Percentiles rank a stretch among this genome's conserved stretches.
These are phyloP conservation scores for Spondyliosoma cantharus DNA, from an alignment of 2,797 vertebrate species.

Conservation along the genomic window DNA sequence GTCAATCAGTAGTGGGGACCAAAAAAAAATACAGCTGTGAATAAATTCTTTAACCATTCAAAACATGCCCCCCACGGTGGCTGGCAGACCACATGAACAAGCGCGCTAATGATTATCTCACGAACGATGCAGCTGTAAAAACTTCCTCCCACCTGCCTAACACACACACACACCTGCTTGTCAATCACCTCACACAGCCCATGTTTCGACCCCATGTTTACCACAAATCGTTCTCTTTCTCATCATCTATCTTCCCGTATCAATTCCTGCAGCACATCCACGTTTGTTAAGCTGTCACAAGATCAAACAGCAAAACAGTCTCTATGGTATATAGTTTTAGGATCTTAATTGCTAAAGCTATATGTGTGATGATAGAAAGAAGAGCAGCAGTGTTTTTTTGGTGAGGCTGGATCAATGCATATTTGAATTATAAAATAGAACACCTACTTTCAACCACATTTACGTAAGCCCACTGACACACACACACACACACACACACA, in stretches of 20 bases:
- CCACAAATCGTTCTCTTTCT: constrained; percentile 28
- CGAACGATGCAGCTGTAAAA: constrained; percentile 72
- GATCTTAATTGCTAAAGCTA: constrained; percentile 1
- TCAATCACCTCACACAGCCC: constrained; percentile 33
- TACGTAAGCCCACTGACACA: neutral
- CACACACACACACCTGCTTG: constrained; percentile 30
- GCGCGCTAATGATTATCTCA: constrained; percentile 29
- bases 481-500: neutral
- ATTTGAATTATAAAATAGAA: constrained; percentile 17
- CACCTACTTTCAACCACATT: constrained; percentile 22
- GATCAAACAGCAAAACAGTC: constrained; percentile 32
- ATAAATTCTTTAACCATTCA: constrained; percentile 14
- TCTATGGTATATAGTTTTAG: neutral
- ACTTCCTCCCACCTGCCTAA: constrained; percentile 64
- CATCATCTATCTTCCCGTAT: constrained; percentile 12
- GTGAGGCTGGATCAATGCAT: no score
- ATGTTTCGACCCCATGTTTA: constrained; percentile 2
- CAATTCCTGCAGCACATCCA: neutral
- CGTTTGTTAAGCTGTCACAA: constrained; percentile 13
- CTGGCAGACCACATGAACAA: constrained; percentile 24
- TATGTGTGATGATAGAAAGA: neutral
- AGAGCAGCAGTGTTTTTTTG: constrained; percentile 2
- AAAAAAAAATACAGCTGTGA: neutral
- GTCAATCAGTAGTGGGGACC: constrained; percentile 12
- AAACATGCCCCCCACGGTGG: neutral